A percentile compares a stretch with the other conserved stretches of the same genome.
phyloP scores from a whole-genome alignment of 2,113 vertebrate species.

The Lanius ludovicianus region DNA sequence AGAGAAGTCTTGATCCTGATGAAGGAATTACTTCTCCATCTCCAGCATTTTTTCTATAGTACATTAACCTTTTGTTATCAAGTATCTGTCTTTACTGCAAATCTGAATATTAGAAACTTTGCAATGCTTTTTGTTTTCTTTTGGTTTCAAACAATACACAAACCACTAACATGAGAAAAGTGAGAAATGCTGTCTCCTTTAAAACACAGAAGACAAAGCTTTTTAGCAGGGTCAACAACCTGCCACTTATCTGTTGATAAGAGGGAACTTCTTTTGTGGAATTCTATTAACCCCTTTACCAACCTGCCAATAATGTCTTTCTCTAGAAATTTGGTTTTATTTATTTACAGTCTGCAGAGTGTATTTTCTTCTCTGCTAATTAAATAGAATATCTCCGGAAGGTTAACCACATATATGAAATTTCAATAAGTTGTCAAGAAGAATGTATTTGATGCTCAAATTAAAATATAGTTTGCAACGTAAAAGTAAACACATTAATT shows the following conservation, averaged over 20 bases:
- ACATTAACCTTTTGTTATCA: neutral
- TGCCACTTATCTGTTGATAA: neutral
- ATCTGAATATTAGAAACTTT: neutral
- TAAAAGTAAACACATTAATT: neutral
- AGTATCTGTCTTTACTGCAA: neutral
- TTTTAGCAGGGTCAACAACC: neutral
- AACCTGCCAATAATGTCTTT: constrained; percentile 10
- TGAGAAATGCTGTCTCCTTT: neutral
- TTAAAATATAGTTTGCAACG: neutral
- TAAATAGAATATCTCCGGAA: neutral
- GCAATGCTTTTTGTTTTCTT: neutral
- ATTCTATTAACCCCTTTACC: constrained; percentile 44
- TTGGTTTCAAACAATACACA: neutral
- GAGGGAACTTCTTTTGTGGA: constrained; percentile 16
- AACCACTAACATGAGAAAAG: neutral
- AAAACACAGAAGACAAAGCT: neutral
- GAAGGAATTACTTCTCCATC: neutral
- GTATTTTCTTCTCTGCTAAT: constrained; percentile 20
- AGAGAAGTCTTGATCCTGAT: neutral
- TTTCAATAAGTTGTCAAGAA: neutral
- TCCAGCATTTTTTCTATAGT: neutral
- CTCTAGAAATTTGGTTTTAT: neutral
- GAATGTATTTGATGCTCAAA: neutral
- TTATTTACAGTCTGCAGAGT: neutral
- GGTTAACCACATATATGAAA: neutral